Evolutionary conservation across 2,113 vertebrate genomes (phyloP).

Genomic region (Propithecus coquereli): DNA sequence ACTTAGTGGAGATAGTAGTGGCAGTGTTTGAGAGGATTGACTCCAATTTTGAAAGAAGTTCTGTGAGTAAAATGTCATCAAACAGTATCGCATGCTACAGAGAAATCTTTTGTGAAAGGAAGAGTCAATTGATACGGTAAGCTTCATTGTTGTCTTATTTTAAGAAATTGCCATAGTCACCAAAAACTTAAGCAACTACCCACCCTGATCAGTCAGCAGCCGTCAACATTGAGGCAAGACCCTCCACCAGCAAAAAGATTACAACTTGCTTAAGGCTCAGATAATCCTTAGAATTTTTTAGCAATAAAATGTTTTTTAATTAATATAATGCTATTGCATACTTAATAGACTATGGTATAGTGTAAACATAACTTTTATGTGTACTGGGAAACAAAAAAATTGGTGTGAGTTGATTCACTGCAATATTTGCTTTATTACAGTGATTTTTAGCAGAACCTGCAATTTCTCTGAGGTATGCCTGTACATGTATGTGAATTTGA

Average conservation of each 20-base stretch:
- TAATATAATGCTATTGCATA: neutral
- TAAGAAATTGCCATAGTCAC: neutral
- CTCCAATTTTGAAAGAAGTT: too few species aligned
- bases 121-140: too few species aligned
- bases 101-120: too few species aligned
- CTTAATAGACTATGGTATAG: neutral
- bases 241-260: neutral
- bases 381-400: neutral
- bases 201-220: neutral
- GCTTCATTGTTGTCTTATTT: neutral
- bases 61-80: too few species aligned
- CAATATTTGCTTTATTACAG: neutral
- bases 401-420: neutral
- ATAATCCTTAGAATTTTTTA: neutral
- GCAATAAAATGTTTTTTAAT: neutral
- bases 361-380: neutral
- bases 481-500: neutral
- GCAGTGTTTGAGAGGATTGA: too few species aligned
- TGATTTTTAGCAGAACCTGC: neutral
- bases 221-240: neutral
- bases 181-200: neutral
- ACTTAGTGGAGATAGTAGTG: too few species aligned
- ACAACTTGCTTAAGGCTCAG: neutral
- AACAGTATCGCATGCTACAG: too few species aligned
- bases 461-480: neutral